Evolutionary conservation across 92 coral and sea anemone genomes (phyloP), one percentile per base, ranked within the genome.

Genomic region (Palythoa grandiflora): DNA sequence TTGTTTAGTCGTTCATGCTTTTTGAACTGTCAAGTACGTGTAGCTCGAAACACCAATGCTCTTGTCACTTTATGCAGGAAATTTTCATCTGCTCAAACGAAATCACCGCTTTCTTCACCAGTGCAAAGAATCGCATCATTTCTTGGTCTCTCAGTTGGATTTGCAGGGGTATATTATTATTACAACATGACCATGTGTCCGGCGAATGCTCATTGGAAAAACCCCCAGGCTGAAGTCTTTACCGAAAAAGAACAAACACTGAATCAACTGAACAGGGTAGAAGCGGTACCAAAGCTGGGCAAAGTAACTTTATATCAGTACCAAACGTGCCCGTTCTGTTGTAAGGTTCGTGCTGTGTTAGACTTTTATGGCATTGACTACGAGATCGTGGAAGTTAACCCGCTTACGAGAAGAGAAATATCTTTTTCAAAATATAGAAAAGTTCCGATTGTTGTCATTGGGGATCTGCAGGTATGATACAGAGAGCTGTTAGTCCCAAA

Each of bases 291-390:
- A 13, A 76, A 79, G 37, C 37, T 91, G 75, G 83, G 40, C 38
- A 28, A 83, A 55, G 89, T 97, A 48, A 94, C 96, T 76, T 76
- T 97, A 84, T 97, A 95, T 85, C 99, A 97, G 79, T 97, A 92
- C 68, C 98, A 94, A 79, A 97, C 96, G 80, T 97, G 99, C 60
- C 99, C 99, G 9, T 97, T 94, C 60, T 97, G 99, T 48, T 94
- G 96, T 36, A 97, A 97, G 81, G 99, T 95, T 17, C 87, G 98
- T 16, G 96, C 99, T 20, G 92, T 92, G 80, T 85, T 97, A 50
- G 98, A 97, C 71, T 97, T 94, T 87, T 96, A 95, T 71, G 99
- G 99, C 55, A 35, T 97, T 53, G 89, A 94, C 16, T 95, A 95
- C 88, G 60, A 89, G 38, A 94, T 89, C 19, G 99, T 97, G 38